Evolutionary conservation across 2,113 vertebrate species (phyloP).

Genomic region (Heterotis niloticus): DNA sequence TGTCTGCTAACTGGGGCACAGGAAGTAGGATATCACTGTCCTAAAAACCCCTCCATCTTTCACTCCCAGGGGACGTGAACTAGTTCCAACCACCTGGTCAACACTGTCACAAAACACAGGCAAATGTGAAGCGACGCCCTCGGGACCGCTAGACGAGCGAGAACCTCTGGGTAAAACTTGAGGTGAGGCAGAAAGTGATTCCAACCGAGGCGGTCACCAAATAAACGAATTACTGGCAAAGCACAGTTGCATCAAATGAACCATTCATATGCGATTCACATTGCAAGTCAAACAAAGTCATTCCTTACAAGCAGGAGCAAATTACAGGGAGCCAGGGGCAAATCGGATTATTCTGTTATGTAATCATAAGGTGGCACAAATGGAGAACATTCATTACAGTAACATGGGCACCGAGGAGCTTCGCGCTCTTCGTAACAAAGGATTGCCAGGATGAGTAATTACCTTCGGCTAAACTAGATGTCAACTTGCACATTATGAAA

Average conservation of each 20-base stretch:
- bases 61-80: constrained; percentile 64
- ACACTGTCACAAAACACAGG: constrained; percentile 11
- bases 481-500: background rate
- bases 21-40: constrained; percentile 75
- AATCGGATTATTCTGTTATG: background rate
- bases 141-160: background rate
- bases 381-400: background rate
- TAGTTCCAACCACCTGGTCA: constrained; percentile 69
- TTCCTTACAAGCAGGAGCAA: background rate
- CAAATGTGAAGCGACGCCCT: background rate
- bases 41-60: constrained; percentile 63
- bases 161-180: background rate
- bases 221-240: background rate
- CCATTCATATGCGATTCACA: background rate
- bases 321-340: too few relatives aligned
- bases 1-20: constrained; percentile 67
- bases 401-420: background rate
- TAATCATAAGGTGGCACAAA: too few relatives aligned
- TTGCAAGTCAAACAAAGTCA: background rate
- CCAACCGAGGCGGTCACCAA: background rate
- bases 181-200: background rate
- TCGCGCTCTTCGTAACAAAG: background rate
- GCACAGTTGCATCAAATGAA: background rate
- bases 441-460: background rate
- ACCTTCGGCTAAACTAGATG: background rate